These are phyloP conservation scores for Parauchenoglanis ngamensis DNA, from an alignment of 2,797 vertebrate species.

Conservation along the genomic window DNA sequence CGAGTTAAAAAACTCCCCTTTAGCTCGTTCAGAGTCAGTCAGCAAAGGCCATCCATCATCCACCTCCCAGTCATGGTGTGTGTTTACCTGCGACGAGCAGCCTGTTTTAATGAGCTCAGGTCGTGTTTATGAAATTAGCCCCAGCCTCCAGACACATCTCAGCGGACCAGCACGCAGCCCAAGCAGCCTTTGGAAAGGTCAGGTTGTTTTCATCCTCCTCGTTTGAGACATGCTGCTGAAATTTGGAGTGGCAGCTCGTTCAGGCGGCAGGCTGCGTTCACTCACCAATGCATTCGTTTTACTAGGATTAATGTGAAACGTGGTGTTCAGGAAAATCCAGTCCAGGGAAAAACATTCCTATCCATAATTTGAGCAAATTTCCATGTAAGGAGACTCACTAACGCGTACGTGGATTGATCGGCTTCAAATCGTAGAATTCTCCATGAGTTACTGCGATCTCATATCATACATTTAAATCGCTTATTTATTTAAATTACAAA, in stretches of 20 bases:
- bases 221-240: conserved; percentile 10
- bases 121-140: conserved; percentile 50
- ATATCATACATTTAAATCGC: not conserved
- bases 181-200: conserved; percentile 54
- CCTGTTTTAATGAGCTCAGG: conserved; percentile 52
- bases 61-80: conserved; percentile 25
- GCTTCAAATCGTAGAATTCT: not conserved
- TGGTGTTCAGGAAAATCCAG: not conserved
- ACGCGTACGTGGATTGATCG: not conserved
- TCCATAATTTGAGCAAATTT: not conserved
- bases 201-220: conserved; percentile 53
- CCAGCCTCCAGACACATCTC: conserved; percentile 48
- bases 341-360: not conserved
- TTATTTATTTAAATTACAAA: not conserved
- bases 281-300: not conserved
- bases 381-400: not conserved
- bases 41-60: conserved; percentile 11
- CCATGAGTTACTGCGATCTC: not conserved
- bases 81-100: conserved; percentile 43
- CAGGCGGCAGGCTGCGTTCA: conserved; percentile 20
- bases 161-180: conserved; percentile 36
- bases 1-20: not conserved
- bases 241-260: conserved; percentile 43
- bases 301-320: not conserved
- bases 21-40: not conserved